These are phyloP conservation scores for Sphaeramia orbicularis DNA, from an alignment of 2,797 vertebrate species.

Conservation along the genomic window DNA sequence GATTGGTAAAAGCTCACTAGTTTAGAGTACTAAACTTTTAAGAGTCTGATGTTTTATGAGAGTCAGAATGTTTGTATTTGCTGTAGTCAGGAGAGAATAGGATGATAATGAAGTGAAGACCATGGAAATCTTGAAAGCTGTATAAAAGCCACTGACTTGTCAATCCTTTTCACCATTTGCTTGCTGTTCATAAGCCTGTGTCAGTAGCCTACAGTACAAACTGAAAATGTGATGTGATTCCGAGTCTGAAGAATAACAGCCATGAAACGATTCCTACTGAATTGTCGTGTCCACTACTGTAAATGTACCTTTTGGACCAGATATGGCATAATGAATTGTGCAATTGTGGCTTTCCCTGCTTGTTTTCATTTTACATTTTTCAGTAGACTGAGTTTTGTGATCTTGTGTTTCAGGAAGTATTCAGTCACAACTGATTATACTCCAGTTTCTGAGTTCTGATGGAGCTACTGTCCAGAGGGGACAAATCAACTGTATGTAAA, in stretches of 20 bases:
- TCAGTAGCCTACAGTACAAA: conserved; percentile 58
- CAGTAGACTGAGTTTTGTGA: conserved; percentile 50
- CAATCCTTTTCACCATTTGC: conserved; percentile 61
- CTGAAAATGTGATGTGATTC: conserved; percentile 58
- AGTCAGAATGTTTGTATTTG: conserved; percentile 17
- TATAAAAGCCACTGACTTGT: conserved; percentile 51
- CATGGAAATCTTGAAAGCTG: conserved; percentile 36
- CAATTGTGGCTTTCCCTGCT: conserved; percentile 69
- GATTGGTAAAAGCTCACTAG: conserved; percentile 30
- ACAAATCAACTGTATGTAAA: conserved; percentile 13
- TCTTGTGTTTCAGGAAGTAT: conserved; percentile 47
- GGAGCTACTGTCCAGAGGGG: conserved; percentile 10
- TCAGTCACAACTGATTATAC: conserved; percentile 14
- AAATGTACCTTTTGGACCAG: conserved; percentile 59
- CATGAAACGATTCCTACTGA: conserved; percentile 49
- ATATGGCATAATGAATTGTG: conserved; percentile 69
- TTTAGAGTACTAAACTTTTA: conserved; percentile 21
- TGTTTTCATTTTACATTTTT: conserved; percentile 49
- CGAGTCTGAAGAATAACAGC: conserved; percentile 51
- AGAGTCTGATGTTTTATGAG: conserved; percentile 10
- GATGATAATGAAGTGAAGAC: conserved; percentile 27
- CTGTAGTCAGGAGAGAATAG: conserved; percentile 11
- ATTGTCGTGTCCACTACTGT: conserved; percentile 66
- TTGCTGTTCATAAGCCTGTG: conserved; percentile 74
- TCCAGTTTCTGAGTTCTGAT: conserved; percentile 1